phyloP scores from a whole-genome alignment of 1,140 invertebrate genomes.

The Ptiloglossa arizonensis region DNA sequence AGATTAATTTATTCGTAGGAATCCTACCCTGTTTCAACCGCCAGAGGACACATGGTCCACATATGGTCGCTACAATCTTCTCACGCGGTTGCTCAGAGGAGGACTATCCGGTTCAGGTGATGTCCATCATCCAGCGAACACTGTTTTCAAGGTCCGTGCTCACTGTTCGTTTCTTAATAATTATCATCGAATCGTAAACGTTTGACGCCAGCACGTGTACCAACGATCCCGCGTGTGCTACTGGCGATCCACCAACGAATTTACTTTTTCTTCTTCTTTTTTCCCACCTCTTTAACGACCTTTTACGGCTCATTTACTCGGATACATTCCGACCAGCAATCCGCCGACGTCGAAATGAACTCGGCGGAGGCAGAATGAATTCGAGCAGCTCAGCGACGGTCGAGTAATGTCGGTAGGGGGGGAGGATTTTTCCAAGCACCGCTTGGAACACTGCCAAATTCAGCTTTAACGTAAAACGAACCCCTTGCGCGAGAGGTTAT shows the following conservation, averaged over 20 bases:
- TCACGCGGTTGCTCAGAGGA: constrained; percentile 70
- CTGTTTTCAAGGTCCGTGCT: constrained; percentile 72
- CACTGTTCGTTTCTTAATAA: not conserved
- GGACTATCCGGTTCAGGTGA: constrained; percentile 75
- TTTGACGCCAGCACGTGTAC: not conserved
- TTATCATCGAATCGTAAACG: not conserved
- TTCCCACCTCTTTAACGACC: not conserved
- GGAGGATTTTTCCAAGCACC: constrained; percentile 6
- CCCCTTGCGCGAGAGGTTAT: constrained; percentile 7
- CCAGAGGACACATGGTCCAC: constrained; percentile 66
- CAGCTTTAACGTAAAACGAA: constrained; percentile 54
- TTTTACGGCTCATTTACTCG: constrained; percentile 11
- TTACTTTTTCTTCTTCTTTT: not conserved
- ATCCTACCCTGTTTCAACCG: constrained; percentile 57
- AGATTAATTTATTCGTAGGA: constrained; percentile 53
- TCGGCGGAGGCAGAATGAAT: constrained; percentile 4
- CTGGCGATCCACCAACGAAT: not conserved
- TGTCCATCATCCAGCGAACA: constrained; percentile 72
- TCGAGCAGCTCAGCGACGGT: not conserved
- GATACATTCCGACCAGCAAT: not conserved
- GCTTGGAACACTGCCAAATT: constrained; percentile 52
- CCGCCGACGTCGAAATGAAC: not conserved
- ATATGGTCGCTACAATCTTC: constrained; percentile 71
- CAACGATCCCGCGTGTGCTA: not conserved
- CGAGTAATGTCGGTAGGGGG: constrained; percentile 12